Conservation (phyloP, 2,113 vertebrate genomes). For the Pteronura brasiliensis region DNA sequence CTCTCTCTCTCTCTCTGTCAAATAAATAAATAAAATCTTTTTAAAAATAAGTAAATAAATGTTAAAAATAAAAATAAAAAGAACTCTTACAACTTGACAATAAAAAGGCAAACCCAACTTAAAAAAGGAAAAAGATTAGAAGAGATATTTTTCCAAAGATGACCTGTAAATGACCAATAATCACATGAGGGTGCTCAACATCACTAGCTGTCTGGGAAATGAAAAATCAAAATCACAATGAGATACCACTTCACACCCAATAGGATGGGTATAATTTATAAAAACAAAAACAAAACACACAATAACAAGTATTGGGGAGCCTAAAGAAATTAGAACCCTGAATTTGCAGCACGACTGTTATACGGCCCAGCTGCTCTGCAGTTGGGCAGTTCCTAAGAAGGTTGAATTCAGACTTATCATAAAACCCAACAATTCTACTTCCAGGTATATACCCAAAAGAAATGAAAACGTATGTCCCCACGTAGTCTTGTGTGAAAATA, state of each 20-base stretch:
- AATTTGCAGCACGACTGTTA: neutral
- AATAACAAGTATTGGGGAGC: neutral
- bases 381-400: neutral
- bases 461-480: neutral
- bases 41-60: too few relatives aligned
- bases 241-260: neutral
- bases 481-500: neutral
- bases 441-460: neutral
- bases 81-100: neutral
- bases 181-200: neutral
- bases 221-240: conserved; percentile 24
- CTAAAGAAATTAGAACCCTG: neutral
- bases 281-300: neutral
- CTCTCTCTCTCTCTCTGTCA: too few relatives aligned
- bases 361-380: neutral
- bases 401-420: neutral
- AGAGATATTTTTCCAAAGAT: neutral
- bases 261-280: neutral
- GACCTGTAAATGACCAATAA: neutral
- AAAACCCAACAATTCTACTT: neutral
- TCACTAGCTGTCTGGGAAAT: neutral
- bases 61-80: too few relatives aligned
- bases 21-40: too few relatives aligned
- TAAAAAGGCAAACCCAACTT: neutral
- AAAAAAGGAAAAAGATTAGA: neutral